phyloP scores from a whole-genome alignment of 2,888 invertebrate genomes.

The Podotricha telesiphe region DNA sequence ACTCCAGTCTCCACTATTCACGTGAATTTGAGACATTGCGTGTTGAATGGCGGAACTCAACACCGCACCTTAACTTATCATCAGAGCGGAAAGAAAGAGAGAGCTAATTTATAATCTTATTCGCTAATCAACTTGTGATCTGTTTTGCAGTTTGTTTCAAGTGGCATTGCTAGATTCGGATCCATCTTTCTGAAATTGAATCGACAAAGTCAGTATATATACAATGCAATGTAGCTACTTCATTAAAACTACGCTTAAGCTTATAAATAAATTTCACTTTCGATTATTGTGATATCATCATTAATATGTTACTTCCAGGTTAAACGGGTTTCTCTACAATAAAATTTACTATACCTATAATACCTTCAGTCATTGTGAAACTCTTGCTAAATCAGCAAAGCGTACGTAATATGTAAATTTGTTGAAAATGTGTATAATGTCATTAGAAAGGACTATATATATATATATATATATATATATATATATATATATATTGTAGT shows the following conservation, averaged over 20 bases:
- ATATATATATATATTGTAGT: too few relatives aligned
- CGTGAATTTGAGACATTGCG: too few relatives aligned
- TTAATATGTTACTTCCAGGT: slow-evolving; percentile 7
- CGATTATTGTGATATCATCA: slow-evolving; percentile 2
- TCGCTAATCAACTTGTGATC: too few relatives aligned
- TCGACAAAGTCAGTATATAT: background rate
- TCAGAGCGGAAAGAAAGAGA: too few relatives aligned
- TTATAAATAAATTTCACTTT: background rate
- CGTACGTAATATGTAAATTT: background rate
- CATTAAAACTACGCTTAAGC: background rate
- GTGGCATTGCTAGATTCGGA: background rate
- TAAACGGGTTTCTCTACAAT: background rate
- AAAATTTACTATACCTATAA: background rate
- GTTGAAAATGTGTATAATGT: background rate
- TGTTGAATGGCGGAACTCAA: too few relatives aligned
- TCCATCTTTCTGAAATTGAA: background rate
- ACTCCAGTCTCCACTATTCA: too few relatives aligned
- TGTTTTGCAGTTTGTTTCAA: background rate
- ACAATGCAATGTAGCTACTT: background rate
- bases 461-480: too few relatives aligned
- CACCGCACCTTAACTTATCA: too few relatives aligned
- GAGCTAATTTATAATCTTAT: too few relatives aligned
- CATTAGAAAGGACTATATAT: too few relatives aligned
- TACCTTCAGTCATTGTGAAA: background rate
- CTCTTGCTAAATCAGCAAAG: background rate